Base-by-base conservation (phyloP, 30 jellyfish, hydroid and myxozoan genomes). In the Pelagia noctiluca region DNA sequence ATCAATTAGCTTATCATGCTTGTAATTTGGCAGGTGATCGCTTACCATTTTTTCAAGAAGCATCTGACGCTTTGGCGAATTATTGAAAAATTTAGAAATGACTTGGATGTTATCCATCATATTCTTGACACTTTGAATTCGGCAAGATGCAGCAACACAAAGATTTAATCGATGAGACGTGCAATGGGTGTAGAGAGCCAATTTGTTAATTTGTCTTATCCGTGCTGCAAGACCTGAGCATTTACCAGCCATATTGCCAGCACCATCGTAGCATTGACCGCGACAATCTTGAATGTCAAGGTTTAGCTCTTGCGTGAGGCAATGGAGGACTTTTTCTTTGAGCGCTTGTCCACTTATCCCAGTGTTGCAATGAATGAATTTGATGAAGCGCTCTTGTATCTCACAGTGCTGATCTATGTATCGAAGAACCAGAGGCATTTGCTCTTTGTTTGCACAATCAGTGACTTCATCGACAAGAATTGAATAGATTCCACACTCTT, bases 181-280 rank as follows among this genome's bases (percentile, higher is more conserved):
- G 82, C 86, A 49, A 48, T 74, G 86, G 3, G 76, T 48, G 28
- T 53, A 74, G 21, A 74, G 16, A 28, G 86, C 86, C 3, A 46
- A 26, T 35, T 22, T 29, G 31, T 74, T 46, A 26, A 12, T 24
- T 35, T 53, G 30, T 12, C 3, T n/a, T 24, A 74, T 74, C 26
- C 57, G 2, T 2, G 86, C 28, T 19, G 86, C 18, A 49, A 48
- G 54, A 13, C 86, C 86, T 24, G 76, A 12, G 46, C 31, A 74
- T 74, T 32, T 47, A 23, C 86, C 86, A 5, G 73, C 73, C 86
- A 74, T 74, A 52, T 74, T 74, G 35, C 35, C 86, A 5, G 86
- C 86, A 23, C 86, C 77, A 72, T 72, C 84, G 36, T 72, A 66
- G 47, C 80, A 66, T 61, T 66, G 80, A 13, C 82, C 66, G 37